Percentiles rank a stretch among this genome's conserved stretches.
These are phyloP conservation scores for Cataglyphis rosenhaueri DNA, from an alignment of 2,888 invertebrate species.

Conservation along the genomic window DNA sequence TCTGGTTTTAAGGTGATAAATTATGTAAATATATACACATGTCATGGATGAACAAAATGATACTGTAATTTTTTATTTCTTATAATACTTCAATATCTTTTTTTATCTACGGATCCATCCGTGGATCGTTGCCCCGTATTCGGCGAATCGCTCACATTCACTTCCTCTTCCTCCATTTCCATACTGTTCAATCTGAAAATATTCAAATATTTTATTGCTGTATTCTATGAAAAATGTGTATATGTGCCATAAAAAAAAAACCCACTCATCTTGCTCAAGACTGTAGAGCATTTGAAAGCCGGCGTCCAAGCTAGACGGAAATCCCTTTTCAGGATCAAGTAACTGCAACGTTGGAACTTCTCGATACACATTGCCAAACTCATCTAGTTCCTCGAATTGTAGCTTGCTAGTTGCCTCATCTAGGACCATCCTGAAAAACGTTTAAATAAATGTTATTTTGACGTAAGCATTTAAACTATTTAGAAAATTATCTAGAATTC, in stretches of 20 bases:
- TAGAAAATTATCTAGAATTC: constrained; percentile 3
- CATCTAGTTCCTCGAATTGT: constrained; percentile 83
- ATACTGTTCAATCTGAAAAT: constrained; percentile 80
- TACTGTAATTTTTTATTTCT: constrained; percentile 16
- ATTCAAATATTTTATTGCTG: constrained; percentile 4
- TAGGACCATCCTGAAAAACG: constrained; percentile 78
- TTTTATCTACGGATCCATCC: constrained; percentile 68
- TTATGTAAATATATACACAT: not conserved
- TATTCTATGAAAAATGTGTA: not conserved
- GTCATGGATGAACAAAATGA: constrained; percentile 11
- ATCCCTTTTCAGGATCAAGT: constrained; percentile 84
- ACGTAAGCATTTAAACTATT: not conserved
- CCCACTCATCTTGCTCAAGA: constrained; percentile 87
- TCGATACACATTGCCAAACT: constrained; percentile 82
- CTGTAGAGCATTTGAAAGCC: constrained; percentile 90
- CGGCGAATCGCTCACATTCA: constrained; percentile 79
- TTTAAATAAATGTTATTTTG: not conserved
- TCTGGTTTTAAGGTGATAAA: not conserved
- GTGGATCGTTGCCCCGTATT: constrained; percentile 66
- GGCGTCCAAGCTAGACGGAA: constrained; percentile 87
- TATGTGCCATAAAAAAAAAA: constrained; percentile 19
- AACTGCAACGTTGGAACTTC: constrained; percentile 84
- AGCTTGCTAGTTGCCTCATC: constrained; percentile 82
- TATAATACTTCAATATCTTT: constrained; percentile 59
- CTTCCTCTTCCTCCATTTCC: constrained; percentile 82